Conservation (phyloP, 2,888 invertebrate genomes). For the Yponomeuta plumbellus region DNA sequence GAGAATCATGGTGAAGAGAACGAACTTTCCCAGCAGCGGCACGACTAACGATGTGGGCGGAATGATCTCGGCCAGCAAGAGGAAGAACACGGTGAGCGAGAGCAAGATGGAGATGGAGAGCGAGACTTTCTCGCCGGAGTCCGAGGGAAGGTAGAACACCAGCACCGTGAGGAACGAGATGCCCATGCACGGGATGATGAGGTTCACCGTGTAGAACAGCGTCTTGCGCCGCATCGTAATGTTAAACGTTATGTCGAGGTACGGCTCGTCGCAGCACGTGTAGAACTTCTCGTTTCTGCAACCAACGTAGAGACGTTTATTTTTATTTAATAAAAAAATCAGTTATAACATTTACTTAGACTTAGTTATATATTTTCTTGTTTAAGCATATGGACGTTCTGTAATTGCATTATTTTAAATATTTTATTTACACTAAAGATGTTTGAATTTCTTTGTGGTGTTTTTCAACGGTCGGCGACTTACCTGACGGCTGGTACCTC, state of each 20-base stretch:
- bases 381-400: too few species aligned
- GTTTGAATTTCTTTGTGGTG: too few species aligned
- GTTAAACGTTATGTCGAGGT: constrained; percentile 97
- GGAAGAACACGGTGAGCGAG: constrained; percentile 97
- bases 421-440: too few species aligned
- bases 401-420: too few species aligned
- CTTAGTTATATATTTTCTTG: too few species aligned
- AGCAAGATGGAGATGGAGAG: constrained; percentile 96
- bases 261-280: constrained; percentile 98
- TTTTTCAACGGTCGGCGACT: neutral
- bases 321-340: too few species aligned
- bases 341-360: too few species aligned
- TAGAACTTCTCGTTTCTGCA: constrained; percentile 93
- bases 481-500: constrained; percentile 95
- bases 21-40: constrained; percentile 94
- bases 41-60: constrained; percentile 93
- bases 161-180: constrained; percentile 97
- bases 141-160: constrained; percentile 97
- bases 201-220: constrained; percentile 96
- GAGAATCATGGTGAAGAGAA: constrained; percentile 96
- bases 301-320: constrained; percentile 25
- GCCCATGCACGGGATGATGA: constrained; percentile 97
- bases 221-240: constrained; percentile 97
- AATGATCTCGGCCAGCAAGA: constrained; percentile 81
- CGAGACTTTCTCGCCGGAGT: constrained; percentile 98